Conservation (phyloP, 2,113 vertebrate species). For the Phycodurus eques region DNA sequence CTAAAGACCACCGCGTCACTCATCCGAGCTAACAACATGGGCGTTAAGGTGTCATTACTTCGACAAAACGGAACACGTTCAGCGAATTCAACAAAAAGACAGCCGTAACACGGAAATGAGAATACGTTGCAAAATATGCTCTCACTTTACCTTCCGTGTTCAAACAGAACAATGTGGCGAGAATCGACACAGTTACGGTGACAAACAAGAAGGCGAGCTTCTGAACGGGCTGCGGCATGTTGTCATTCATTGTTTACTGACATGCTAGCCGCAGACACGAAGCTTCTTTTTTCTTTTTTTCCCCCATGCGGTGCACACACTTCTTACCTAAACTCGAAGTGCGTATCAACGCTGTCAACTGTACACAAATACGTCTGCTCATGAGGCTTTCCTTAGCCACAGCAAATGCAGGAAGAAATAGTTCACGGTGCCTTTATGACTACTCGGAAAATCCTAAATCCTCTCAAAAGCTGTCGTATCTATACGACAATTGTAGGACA, state of each 20-base stretch:
- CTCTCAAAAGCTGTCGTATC: neutral
- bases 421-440: conserved; percentile 40
- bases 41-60: neutral
- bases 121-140: neutral
- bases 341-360: conserved; percentile 44
- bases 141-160: conserved; percentile 68
- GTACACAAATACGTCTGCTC: conserved; percentile 31
- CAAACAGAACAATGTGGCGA: conserved; percentile 58
- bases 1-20: conserved; percentile 21
- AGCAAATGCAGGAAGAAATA: conserved; percentile 30
- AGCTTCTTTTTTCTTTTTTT: neutral
- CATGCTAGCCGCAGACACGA: conserved; percentile 4
- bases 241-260: conserved; percentile 4
- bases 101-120: neutral
- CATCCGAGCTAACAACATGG: neutral
- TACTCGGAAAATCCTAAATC: conserved; percentile 28
- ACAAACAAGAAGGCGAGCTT: conserved; percentile 47
- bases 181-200: conserved; percentile 53
- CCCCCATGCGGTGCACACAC: neutral
- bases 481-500: neutral
- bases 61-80: neutral
- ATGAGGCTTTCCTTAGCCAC: conserved; percentile 32
- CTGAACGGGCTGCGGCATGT: conserved; percentile 51
- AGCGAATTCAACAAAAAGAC: neutral
- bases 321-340: conserved; percentile 61